phyloP scores from a whole-genome alignment of 2,113 vertebrate genomes.

The Bucco capensis region DNA sequence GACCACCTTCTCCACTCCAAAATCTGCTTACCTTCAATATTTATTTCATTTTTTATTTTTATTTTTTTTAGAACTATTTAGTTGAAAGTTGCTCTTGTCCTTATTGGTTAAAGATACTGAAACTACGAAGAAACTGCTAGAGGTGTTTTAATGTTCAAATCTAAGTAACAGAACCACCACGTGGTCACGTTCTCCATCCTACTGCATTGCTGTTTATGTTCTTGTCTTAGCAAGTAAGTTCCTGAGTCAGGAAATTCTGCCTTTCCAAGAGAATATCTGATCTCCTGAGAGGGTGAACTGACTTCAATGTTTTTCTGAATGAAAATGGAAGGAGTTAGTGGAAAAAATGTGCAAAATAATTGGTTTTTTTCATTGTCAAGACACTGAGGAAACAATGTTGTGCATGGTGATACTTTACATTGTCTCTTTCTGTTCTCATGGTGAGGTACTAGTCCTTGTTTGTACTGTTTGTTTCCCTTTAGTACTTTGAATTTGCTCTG shows the following conservation, averaged over 20 bases:
- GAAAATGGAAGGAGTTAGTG: not conserved
- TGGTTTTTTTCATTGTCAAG: not conserved
- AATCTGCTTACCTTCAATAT: not conserved
- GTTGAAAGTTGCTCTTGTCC: not conserved
- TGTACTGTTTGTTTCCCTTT: not conserved
- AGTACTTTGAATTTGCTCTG: not conserved
- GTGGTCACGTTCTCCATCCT: not conserved
- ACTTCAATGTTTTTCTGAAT: not conserved
- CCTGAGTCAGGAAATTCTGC: not conserved
- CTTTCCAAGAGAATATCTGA: not conserved
- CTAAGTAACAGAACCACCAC: not conserved
- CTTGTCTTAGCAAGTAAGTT: not conserved
- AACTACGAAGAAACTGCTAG: not conserved
- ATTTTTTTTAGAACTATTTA: not conserved
- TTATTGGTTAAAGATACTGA: not conserved
- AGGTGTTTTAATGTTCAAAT: not conserved
- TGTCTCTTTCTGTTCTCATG: not conserved
- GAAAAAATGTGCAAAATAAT: not conserved
- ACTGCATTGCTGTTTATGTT: not conserved
- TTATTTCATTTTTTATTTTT: not conserved
- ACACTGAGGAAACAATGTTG: not conserved
- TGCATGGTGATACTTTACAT: not conserved
- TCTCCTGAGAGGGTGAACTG: not conserved
- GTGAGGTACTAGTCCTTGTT: not conserved
- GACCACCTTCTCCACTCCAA: fast-evolving